Conservation (phyloP, 2,888 invertebrate species). For the Boloria euphrosyne region DNA sequence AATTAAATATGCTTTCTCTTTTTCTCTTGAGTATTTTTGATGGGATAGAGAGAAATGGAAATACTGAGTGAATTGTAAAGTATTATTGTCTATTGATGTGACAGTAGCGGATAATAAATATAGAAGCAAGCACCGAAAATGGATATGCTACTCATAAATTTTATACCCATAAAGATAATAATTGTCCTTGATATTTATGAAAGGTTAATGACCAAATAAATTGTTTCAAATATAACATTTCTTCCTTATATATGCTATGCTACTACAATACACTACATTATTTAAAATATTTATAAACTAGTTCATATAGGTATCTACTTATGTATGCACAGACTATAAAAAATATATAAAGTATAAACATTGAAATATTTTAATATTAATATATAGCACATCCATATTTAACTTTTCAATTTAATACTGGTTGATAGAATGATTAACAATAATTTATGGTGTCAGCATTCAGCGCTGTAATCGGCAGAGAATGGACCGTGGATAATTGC, state of each 20-base stretch:
- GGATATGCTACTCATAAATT: background rate
- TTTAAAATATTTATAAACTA: background rate
- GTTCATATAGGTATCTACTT: too few species aligned
- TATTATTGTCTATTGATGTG: constrained; percentile 51
- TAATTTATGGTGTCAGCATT: constrained; percentile 50
- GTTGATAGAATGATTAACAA: constrained; percentile 55
- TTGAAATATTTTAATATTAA: background rate
- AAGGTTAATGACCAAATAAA: too few species aligned
- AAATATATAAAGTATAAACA: too few species aligned
- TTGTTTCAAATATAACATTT: too few species aligned
- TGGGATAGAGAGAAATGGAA: constrained; percentile 46
- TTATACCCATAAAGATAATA: too few species aligned
- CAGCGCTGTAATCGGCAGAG: constrained; percentile 44
- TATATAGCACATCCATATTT: constrained; percentile 30
- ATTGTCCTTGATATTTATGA: too few species aligned
- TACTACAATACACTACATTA: background rate
- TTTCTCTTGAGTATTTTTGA: constrained; percentile 39
- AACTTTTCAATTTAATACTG: constrained; percentile 10
- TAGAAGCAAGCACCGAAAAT: constrained; percentile 16
- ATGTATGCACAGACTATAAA: too few species aligned
- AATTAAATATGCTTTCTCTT: constrained; percentile 51
- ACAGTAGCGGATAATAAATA: constrained; percentile 38
- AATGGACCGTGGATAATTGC: constrained; percentile 49
- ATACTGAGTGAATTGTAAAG: constrained; percentile 46
- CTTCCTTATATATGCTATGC: too few species aligned